phyloP scores from a whole-genome alignment of 2,888 invertebrate genomes.

The Hedya salicella region DNA sequence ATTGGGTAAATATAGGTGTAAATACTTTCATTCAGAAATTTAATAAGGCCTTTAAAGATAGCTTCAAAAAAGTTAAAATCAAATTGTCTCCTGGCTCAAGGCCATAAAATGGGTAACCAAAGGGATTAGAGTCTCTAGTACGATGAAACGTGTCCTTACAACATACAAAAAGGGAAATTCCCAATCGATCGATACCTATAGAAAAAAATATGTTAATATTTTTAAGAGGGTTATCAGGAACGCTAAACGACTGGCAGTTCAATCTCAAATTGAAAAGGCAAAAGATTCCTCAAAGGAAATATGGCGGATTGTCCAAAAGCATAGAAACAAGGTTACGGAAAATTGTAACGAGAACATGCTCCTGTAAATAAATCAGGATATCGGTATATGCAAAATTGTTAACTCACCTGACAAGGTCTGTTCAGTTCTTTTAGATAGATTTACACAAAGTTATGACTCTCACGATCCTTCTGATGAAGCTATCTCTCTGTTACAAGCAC shows the following conservation, averaged over 20 bases:
- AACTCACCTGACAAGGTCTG: neutral
- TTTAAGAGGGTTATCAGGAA: neutral
- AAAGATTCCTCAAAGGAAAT: slow-evolving; percentile 2
- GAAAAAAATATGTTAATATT: neutral
- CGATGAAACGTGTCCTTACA: slow-evolving; percentile 3
- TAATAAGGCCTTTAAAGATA: neutral
- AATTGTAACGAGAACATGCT: neutral
- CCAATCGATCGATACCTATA: too few relatives aligned
- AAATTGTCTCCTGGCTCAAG: too few relatives aligned
- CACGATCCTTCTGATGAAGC: too few relatives aligned
- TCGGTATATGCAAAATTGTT: neutral
- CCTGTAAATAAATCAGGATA: neutral
- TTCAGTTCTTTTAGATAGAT: too few relatives aligned
- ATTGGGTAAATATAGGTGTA: neutral
- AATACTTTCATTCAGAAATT: slow-evolving; percentile 1
- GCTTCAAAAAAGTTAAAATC: slow-evolving; percentile 13
- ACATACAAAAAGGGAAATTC: too few relatives aligned
- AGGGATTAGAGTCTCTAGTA: slow-evolving; percentile 13
- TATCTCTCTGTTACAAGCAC: too few relatives aligned
- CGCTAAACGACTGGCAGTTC: slow-evolving; percentile 6
- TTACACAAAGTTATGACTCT: too few relatives aligned
- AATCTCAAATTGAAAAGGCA: slow-evolving; percentile 1
- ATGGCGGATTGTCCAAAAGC: neutral
- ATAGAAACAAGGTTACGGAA: neutral
- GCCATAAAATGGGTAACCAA: slow-evolving; percentile 2